Evolutionary conservation across 1,140 invertebrate species (phyloP).

Genomic region (Dendroctonus valens): DNA sequence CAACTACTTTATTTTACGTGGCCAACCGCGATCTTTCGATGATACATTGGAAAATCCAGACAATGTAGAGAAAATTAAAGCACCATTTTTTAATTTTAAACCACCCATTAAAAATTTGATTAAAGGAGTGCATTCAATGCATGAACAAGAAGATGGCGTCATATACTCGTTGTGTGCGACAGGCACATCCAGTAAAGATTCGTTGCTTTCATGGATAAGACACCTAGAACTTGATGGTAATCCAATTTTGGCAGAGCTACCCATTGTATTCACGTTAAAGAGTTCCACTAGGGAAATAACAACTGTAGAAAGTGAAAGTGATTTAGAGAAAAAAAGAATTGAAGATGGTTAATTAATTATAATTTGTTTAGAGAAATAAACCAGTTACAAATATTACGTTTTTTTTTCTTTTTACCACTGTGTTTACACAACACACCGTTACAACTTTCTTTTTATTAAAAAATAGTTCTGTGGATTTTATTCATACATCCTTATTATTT

Average conservation of each 20-base stretch:
- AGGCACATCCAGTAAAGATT: conserved; percentile 87
- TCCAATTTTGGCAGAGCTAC: conserved; percentile 68
- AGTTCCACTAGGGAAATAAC: conserved; percentile 39
- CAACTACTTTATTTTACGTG: conserved; percentile 83
- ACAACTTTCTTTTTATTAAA: no score
- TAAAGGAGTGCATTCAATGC: conserved; percentile 63
- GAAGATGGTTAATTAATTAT: conserved; percentile 5
- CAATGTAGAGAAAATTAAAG: conserved; percentile 66
- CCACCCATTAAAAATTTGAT: conserved; percentile 50
- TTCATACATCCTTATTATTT: no score
- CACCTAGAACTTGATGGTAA: conserved; percentile 76
- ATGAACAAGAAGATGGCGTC: conserved; percentile 92
- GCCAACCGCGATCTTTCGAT: conserved; percentile 57
- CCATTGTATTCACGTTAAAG: conserved; percentile 74
- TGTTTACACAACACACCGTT: no score
- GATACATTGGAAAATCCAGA: conserved; percentile 51
- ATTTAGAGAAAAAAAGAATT: conserved; percentile 9
- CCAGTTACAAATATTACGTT: no score
- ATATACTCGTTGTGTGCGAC: conserved; percentile 69
- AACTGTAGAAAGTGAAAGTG: conserved; percentile 15
- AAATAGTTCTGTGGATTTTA: no score
- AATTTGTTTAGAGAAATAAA: not conserved
- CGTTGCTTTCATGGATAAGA: conserved; percentile 89
- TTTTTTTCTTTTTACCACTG: no score
- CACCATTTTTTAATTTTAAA: conserved; percentile 59